Base-by-base conservation (phyloP, 2,888 invertebrate genomes). In the Nemapogon koenigi region DNA sequence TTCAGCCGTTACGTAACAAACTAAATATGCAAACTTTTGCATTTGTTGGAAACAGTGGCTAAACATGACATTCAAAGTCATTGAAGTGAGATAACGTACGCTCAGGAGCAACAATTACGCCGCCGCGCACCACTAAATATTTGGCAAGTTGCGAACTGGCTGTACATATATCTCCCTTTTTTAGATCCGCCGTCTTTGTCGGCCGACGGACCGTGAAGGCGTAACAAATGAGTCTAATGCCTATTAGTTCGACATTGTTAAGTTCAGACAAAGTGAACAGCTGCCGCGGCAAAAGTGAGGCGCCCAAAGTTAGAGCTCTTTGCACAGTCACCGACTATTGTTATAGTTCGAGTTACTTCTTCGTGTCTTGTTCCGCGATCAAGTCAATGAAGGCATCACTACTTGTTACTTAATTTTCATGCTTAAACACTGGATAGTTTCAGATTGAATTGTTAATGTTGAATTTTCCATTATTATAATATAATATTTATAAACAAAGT, bases 201-300 rank as follows among this genome's bases (percentile, higher is more conserved):
- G 55, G 55, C 62, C 64, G 59, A 59, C 58, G 64, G 58, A 67
- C 63, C 67, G 62, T 63, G 53, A 62, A 65, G 62, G 66, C 64
- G 68, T 67, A 66, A 68, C 68, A 63, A 68, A 68, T 65, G 68
- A 66, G 63, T 62, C 59, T 67, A 65, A 65, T 64, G 65, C 68
- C 66, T 66, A 67, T 68, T 68, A 68, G 67, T 67, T 67, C 67
- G 67, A 67, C 66, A 62, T 66, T 68, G 68, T 67, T 68, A 68
- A 67, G 65, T 65, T 63, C 64, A 60, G 62, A 65, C 63, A 63
- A 64, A 68, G 65, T 60, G 64, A 59, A 57, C 60, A 53, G 55
- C 56, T 57, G 58, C 49, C 54, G 56, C 51, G 55, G 57, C 52
- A 55, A 61, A 61, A 60, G 54, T 57, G 56, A 19, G 31, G 31